Conservation (phyloP, 35 echinoderm and acorn worm species). For the Strongylocentrotus purpuratus region DNA sequence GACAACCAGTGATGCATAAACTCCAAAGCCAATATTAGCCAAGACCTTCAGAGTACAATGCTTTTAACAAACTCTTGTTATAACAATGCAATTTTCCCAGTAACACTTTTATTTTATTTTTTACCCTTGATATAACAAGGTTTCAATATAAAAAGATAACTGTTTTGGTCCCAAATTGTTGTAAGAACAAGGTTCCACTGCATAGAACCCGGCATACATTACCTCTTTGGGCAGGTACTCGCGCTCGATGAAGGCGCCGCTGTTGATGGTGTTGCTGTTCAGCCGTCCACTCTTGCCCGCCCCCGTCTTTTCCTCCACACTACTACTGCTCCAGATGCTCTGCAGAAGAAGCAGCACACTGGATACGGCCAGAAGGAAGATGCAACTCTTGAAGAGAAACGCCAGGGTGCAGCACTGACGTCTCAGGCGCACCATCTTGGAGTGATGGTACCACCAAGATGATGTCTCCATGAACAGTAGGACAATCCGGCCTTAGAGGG, state of each 20-base stretch:
- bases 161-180: neutral
- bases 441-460: neutral
- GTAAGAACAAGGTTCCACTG: neutral
- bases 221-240: neutral
- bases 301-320: neutral
- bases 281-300: neutral
- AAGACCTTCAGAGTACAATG: too few relatives aligned
- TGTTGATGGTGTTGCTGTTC: neutral
- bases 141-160: neutral
- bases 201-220: neutral
- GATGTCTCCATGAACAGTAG: neutral
- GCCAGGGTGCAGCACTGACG: conserved; percentile 26
- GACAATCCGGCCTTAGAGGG: neutral
- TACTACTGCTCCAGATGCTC: conserved; percentile 33
- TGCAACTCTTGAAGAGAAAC: conserved; percentile 37
- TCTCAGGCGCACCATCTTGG: conserved; percentile 13
- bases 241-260: neutral
- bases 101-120: neutral
- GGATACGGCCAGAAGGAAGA: neutral
- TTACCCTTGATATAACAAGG: neutral
- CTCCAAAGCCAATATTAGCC: too few relatives aligned
- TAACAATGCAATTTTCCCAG: neutral
- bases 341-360: conserved; percentile 35
- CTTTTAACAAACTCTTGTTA: neutral
- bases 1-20: too few relatives aligned